A percentile compares a stretch with the other conserved stretches of the same genome.
Conservation (phyloP, 2,113 vertebrate species). For the Ceyx margarethae region DNA sequence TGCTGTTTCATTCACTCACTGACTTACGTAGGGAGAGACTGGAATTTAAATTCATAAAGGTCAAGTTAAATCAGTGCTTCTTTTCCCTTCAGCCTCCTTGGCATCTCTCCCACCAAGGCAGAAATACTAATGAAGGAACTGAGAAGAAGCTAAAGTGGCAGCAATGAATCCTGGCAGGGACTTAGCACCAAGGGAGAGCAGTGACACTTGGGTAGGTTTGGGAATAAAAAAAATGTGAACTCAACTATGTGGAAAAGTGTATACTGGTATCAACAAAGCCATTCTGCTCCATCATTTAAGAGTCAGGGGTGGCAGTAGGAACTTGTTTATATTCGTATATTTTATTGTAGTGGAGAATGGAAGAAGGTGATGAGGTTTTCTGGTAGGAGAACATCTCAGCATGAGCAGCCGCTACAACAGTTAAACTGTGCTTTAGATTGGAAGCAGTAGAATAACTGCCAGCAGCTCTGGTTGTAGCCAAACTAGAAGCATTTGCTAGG, state of each 20-base stretch:
- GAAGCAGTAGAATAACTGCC: background rate
- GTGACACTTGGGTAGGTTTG: background rate
- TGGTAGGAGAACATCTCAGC: background rate
- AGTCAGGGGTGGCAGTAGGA: background rate
- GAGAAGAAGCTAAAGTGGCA: background rate
- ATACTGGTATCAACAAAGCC: fast-evolving
- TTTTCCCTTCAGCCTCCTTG: background rate
- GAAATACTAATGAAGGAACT: background rate
- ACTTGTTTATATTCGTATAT: background rate
- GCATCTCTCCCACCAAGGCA: background rate
- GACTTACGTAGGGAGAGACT: background rate
- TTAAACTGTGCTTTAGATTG: background rate
- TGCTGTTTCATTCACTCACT: background rate
- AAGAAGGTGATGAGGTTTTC: background rate
- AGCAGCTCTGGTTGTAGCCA: background rate
- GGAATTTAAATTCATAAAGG: slow-evolving; percentile 35
- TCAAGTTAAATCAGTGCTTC: background rate
- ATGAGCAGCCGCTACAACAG: background rate
- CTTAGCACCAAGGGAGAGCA: background rate
- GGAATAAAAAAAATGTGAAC: background rate
- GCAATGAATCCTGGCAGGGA: background rate
- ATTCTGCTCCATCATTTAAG: background rate
- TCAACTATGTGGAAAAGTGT: background rate
- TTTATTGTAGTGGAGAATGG: background rate
- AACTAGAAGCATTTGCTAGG: background rate